Conservation (phyloP, 2,797 vertebrate genomes). For the Microctenopoma steveboyesi region DNA sequence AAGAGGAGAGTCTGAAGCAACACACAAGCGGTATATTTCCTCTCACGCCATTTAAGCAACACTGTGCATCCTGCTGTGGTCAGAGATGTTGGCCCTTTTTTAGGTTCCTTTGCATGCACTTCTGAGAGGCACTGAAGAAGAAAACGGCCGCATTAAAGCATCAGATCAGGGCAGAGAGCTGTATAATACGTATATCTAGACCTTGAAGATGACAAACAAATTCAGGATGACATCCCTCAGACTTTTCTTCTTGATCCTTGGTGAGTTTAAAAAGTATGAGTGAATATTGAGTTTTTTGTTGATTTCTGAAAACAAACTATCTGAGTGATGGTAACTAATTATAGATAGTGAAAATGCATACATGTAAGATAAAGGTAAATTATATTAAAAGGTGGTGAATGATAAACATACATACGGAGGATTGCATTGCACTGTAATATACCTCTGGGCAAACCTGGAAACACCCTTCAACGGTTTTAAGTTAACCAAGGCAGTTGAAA, state of each 20-base stretch:
- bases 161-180: not conserved
- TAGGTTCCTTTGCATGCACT: slow-evolving; percentile 25
- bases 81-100: slow-evolving; percentile 59
- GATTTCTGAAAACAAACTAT: not conserved
- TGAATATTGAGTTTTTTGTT: not conserved
- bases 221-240: slow-evolving; percentile 43
- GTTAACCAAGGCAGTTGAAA: not conserved
- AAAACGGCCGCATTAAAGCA: not conserved
- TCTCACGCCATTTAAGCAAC: slow-evolving; percentile 56
- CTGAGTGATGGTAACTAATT: not conserved
- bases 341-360: not conserved
- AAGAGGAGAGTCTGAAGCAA: slow-evolving; percentile 36
- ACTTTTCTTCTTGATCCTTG: slow-evolving; percentile 45
- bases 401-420: not conserved
- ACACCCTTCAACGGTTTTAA: slow-evolving; percentile 3
- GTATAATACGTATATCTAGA: not conserved
- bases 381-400: not conserved
- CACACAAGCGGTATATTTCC: slow-evolving; percentile 29
- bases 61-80: slow-evolving; percentile 61
- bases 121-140: slow-evolving; percentile 11
- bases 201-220: slow-evolving; percentile 1
- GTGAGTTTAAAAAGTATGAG: slow-evolving; percentile 51
- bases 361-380: not conserved
- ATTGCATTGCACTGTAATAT: not conserved
- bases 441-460: not conserved